Base-by-base conservation (phyloP, 2,797 vertebrate species). In the Channallabes apus region DNA sequence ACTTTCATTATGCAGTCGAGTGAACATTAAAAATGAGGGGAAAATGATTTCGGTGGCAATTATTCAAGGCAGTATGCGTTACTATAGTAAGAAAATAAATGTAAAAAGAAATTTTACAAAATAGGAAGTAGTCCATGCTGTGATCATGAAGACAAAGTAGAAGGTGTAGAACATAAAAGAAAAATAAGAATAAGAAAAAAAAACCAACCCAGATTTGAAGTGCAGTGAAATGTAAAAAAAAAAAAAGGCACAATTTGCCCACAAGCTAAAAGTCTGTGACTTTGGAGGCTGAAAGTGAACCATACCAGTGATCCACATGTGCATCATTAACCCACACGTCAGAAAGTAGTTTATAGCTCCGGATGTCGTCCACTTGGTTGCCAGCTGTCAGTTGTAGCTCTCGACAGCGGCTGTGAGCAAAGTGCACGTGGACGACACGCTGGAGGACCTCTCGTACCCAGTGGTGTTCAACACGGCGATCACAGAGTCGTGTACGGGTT, bases 401-500 rank as follows among this genome's bases (percentile, higher is more conserved):
- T 90, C 85, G 80, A 90, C 90, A 18, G 90, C 90, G 82, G 92
- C 73, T 6, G 90, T 89, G 64, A 95, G 68, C 76, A 96, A 80
- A 12, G 94, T 94, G 88, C 95, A 95, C n/a, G 92, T 95, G 80
- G 96, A 96, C 2, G 96, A 96, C 24, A 96, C 92, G 22, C 96
- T 96, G 86, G 95, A 93, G 3, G 94, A 94, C 0, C 95, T 93
- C 71, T 94, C 95, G 22, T 95, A 92, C 82, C 95, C 85, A 3
- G 87, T 88, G 87, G 94, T 93, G 65, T 93, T 91, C 88, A 91
- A 86, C 58, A 84, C 89, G 3, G 90, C 91, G 65, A 90, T 87
- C 35, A 90, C 88, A 6, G 90, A 91, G 0, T 84, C n/a, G 4
- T 91, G 88, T 1, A 89, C 78, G 0, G 86, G 38, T 17, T 6